Percentiles rank a stretch among this genome's conserved stretches.
Conservation (phyloP, 2,797 vertebrate genomes). For the Myotis vivesi region DNA sequence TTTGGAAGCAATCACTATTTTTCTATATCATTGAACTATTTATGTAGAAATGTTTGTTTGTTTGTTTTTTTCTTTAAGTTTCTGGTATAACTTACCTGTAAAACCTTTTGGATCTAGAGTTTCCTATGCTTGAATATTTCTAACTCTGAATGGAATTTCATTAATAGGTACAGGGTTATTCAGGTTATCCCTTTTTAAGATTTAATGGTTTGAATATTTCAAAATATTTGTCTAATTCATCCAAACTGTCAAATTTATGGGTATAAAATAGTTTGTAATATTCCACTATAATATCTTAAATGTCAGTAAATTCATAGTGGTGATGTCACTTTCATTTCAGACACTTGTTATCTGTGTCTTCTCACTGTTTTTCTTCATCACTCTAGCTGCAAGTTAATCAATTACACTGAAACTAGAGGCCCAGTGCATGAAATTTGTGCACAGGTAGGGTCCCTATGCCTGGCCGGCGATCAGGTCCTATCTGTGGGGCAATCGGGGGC, state of each 20-base stretch:
- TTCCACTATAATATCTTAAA: neutral
- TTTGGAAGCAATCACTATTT: neutral
- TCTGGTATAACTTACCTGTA: neutral
- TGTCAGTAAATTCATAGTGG: neutral
- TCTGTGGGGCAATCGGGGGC: too few species aligned
- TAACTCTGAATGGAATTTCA: neutral
- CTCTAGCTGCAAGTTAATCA: neutral
- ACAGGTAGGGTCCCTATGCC: too few species aligned
- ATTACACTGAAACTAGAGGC: neutral
- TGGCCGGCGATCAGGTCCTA: too few species aligned
- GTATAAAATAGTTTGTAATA: neutral
- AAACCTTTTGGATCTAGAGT: neutral
- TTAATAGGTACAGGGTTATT: neutral
- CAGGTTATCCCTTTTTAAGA: neutral
- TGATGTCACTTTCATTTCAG: neutral
- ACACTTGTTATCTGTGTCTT: neutral
- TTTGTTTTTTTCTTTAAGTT: neutral
- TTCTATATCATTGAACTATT: neutral
- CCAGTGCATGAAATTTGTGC: too few species aligned
- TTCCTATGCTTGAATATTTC: neutral
- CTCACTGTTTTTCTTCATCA: neutral
- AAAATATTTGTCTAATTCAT: neutral
- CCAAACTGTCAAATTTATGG: neutral
- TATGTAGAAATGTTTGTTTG: neutral
- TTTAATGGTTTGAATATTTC: neutral